A percentile compares a stretch with the other conserved stretches of the same genome.
These are phyloP conservation scores for Synanthedon andrenaeformis DNA, from an alignment of 2,888 invertebrate species.

Conservation along the genomic window DNA sequence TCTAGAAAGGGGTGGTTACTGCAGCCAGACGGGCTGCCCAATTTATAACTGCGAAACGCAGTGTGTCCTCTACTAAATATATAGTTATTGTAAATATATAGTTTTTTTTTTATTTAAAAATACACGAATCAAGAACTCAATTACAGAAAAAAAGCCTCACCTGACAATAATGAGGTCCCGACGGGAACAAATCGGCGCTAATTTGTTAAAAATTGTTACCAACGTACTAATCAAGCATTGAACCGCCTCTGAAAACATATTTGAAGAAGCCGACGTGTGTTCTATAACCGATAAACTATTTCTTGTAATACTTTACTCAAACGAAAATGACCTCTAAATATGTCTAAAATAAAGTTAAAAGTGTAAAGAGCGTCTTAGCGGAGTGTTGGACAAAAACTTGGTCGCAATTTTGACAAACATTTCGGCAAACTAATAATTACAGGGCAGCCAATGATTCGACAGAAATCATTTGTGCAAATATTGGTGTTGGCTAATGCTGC, in stretches of 20 bases:
- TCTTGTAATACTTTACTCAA: not conserved
- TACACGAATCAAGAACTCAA: slow-evolving; percentile 13
- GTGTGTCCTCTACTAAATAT: too few relatives aligned
- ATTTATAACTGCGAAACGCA: too few relatives aligned
- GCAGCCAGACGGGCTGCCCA: too few relatives aligned
- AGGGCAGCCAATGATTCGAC: slow-evolving; percentile 29
- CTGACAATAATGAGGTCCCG: slow-evolving; percentile 10
- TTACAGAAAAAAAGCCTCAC: slow-evolving; percentile 25
- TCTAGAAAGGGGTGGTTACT: too few relatives aligned
- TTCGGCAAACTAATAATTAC: slow-evolving; percentile 44
- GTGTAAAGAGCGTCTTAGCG: too few relatives aligned
- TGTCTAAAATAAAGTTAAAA: too few relatives aligned
- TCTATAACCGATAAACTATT: not conserved
- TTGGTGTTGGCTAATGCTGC: slow-evolving; percentile 27
- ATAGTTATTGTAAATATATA: too few relatives aligned
- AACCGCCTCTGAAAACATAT: slow-evolving; percentile 16
- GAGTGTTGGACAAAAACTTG: slow-evolving; percentile 2
- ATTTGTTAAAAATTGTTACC: slow-evolving; percentile 38
- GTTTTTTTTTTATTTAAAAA: too few relatives aligned
- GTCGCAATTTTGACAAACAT: slow-evolving; percentile 20
- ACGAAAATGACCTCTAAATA: not conserved
- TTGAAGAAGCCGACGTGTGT: slow-evolving; percentile 23
- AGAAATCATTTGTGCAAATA: slow-evolving; percentile 36
- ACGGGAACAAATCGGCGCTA: slow-evolving; percentile 33
- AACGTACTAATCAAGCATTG: slow-evolving; percentile 31